Conservation (phyloP, 2,888 invertebrate species). For the Meteorus cinctellus region DNA sequence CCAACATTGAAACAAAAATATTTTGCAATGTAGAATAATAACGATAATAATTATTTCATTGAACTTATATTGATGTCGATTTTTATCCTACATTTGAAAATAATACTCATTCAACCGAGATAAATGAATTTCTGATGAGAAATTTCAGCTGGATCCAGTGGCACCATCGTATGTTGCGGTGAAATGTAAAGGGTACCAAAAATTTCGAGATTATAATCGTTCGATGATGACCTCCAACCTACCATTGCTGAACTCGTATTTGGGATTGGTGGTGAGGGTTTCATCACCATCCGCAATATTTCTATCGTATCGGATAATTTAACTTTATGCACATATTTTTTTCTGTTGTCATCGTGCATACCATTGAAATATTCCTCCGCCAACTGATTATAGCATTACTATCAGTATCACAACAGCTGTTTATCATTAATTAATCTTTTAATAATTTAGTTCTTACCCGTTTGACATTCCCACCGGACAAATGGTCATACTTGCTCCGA, state of each 20-base stretch:
- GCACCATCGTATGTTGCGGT: conserved; percentile 70
- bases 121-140: conserved; percentile 61
- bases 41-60: conserved; percentile 24
- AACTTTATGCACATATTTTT: conserved; percentile 48
- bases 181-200: conserved; percentile 73
- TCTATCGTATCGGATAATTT: conserved; percentile 43
- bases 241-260: conserved; percentile 69
- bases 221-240: conserved; percentile 73
- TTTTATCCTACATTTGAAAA: conserved; percentile 66
- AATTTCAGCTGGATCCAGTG: conserved; percentile 54
- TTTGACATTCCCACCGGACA: conserved; percentile 59
- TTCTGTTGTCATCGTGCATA: conserved; percentile 55
- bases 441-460: conserved; percentile 53
- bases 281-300: conserved; percentile 56
- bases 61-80: conserved; percentile 42
- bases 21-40: conserved; percentile 28
- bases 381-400: conserved; percentile 41
- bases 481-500: conserved; percentile 60
- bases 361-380: conserved; percentile 59
- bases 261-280: conserved; percentile 61
- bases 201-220: conserved; percentile 71
- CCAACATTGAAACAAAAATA: conserved; percentile 80
- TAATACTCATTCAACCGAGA: conserved; percentile 57
- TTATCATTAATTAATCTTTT: background rate
- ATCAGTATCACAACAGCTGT: background rate